A percentile compares a stretch with the other conserved stretches of the same genome.
Evolutionary conservation across 2,797 vertebrate genomes (phyloP).

Genomic region (Coluber constrictor): DNA sequence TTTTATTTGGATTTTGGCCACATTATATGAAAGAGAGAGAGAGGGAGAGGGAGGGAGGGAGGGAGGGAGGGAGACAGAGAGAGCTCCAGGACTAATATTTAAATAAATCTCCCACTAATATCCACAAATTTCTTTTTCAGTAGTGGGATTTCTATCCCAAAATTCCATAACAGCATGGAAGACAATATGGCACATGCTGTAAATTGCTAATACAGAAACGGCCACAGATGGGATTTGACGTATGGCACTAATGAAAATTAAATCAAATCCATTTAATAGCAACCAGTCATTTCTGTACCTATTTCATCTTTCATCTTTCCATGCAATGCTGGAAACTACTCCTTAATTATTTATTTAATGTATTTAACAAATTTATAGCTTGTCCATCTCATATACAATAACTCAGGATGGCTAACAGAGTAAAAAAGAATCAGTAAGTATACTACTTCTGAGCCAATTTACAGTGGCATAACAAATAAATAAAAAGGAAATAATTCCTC

Average conservation of each 20-base stretch:
- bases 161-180: not conserved
- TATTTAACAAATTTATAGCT: not conserved
- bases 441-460: not conserved
- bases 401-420: not conserved
- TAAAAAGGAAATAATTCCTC: not conserved
- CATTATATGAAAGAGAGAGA: not conserved
- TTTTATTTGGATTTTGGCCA: not conserved
- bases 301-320: not conserved
- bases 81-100: not conserved
- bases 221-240: not conserved
- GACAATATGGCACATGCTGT: not conserved
- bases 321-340: not conserved
- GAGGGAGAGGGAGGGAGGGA: not conserved
- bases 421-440: not conserved
- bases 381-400: not conserved
- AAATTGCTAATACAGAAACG: not conserved
- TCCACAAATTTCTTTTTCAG: not conserved
- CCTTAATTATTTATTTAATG: not conserved
- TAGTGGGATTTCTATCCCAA: not conserved
- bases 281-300: not conserved
- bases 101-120: not conserved
- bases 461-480: not conserved
- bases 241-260: not conserved
- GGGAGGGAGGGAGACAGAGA: too few species aligned
- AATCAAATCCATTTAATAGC: not conserved